Evolutionary conservation across 2,888 invertebrate species (phyloP), one percentile per base, ranked within the genome.

Genomic region (Branchipolynoe longqiensis): DNA sequence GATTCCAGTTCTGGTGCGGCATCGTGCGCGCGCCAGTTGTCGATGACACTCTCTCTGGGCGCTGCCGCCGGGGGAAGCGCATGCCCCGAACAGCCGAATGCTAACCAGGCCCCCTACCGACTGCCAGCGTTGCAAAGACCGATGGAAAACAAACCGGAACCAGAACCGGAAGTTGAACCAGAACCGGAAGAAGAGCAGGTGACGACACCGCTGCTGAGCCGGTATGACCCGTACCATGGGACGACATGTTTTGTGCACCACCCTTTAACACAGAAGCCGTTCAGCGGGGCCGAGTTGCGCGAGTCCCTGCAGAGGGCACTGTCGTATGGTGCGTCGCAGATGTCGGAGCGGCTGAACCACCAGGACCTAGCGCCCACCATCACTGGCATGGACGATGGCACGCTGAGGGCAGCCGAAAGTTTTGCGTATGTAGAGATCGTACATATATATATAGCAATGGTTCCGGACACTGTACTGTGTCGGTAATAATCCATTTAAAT

Each of bases 221-320:
- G 73, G 1, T 84, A 84, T 33, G 84, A 84, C 69, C 84, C 84
- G 0, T 84, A 84, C 84, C 84, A 84, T 25, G 69, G 62, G n/a
- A 48, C 54, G 14, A 69, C 84, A 12, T 84, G 48, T 41, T 69
- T 38, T 41, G 84, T 84, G 22, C 84, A 84, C 25, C 69, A 84
- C 84, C 64, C 69, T 2, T 64, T 64, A 18, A 69, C 64, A 14
- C 41, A 48, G 54, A 40, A 41, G 22, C 64, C 84, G 8, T 22
- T 69, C 8, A 25, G 28, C 64, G 69, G 64, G 14, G 40, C 38
- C 6, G 84, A 48, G 36, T 18, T 84, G 31, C 40, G 62, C 18
- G 84, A 59, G 14, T 31, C 28, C 73, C 62, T 64, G 8, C 84
- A 84, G 62, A 40, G 54, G 31, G 78, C 78, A 6, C 54, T 78